Conservation (phyloP, 64 coral and sea anemone species). For the Hydrozoanthus tunicans region DNA sequence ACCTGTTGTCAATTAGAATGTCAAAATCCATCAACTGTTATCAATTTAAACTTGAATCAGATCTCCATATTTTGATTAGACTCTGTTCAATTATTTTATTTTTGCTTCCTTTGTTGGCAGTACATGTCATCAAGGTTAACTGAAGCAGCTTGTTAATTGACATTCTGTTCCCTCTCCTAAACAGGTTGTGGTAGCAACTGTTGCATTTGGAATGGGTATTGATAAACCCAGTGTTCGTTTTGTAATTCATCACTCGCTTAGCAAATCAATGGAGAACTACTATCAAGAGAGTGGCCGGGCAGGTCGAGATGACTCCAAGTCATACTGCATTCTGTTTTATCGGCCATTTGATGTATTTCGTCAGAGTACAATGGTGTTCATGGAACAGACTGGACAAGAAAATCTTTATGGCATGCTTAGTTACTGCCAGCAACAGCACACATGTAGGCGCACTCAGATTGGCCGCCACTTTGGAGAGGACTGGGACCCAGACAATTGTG, state of each 20-base stretch:
- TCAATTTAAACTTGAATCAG: too few relatives aligned
- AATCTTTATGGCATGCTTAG: conserved; percentile 88
- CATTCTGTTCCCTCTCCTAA: background rate
- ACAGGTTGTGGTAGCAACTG: conserved; percentile 92
- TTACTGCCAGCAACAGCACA: conserved; percentile 73
- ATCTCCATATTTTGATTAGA: too few relatives aligned
- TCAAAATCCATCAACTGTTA: too few relatives aligned
- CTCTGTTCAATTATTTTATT: too few relatives aligned
- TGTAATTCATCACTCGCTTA: conserved; percentile 91
- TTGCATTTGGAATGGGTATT: conserved; percentile 97
- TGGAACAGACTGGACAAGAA: conserved; percentile 89
- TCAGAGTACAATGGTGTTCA: conserved; percentile 93
- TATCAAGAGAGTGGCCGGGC: conserved; percentile 96
- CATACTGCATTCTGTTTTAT: conserved; percentile 87
- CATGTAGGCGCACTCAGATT: conserved; percentile 80
- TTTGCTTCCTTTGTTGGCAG: background rate
- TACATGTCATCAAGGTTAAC: background rate
- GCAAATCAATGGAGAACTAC: conserved; percentile 98
- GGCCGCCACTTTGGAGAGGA: conserved; percentile 91
- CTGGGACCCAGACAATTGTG: conserved; percentile 80
- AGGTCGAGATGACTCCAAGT: conserved; percentile 69
- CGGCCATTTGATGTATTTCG: conserved; percentile 83
- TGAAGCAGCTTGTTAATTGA: background rate
- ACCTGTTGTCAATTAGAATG: too few relatives aligned
- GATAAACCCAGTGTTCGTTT: conserved; percentile 95